Base-by-base conservation (phyloP, 2,797 vertebrate species). In the Myotis pilosus region DNA sequence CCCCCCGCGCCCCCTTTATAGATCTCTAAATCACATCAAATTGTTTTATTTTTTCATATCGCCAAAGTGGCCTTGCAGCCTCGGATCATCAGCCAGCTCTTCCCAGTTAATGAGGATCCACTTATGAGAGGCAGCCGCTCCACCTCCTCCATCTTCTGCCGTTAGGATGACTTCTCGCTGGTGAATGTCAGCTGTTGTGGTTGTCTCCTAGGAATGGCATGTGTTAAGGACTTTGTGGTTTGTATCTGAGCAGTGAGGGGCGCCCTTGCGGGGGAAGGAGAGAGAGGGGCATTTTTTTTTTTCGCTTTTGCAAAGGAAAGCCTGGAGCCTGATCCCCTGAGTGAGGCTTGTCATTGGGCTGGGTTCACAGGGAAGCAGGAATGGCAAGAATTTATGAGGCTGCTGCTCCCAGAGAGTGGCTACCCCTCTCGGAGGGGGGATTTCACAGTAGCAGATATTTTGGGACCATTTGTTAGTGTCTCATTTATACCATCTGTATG, bases 401-500 rank as follows among this genome's bases (percentile, higher is more conserved):
- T 47, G 28, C 74, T 91, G 16, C 64, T 95, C 62, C 83, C 15
- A 62, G 38, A 44, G 44, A 28, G 17, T 88, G 41, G 55, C 72
- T 60, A 3, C 41, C 72, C 51, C 53, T 75, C 25, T 57, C 64
- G 47, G 53, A 9, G n/a, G 60, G 72, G 60, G 89, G 87, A 28
- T 86, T 66, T 51, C 89, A 88, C 90, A 2, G 97, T 93, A 96
- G 97, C 90, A 87, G 87, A 41, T 95, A 92, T 76, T 72, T 94
- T 47, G 89, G 91, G 94, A 92, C 88, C 72, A 62, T 96, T 92
- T 95, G 91, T 94, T 95, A 93, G 88, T 95, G 94, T 69, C 74
- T 98, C 97, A 91, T 80, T 97, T 81, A 85, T 97, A 92, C 96
- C 95, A 93, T 97, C 94, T 96, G 87, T 72, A 74, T 94, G 95